These are phyloP conservation scores for Ctenochaetus hawaiiensis DNA, from an alignment of 2,797 vertebrate species.

Conservation along the genomic window DNA sequence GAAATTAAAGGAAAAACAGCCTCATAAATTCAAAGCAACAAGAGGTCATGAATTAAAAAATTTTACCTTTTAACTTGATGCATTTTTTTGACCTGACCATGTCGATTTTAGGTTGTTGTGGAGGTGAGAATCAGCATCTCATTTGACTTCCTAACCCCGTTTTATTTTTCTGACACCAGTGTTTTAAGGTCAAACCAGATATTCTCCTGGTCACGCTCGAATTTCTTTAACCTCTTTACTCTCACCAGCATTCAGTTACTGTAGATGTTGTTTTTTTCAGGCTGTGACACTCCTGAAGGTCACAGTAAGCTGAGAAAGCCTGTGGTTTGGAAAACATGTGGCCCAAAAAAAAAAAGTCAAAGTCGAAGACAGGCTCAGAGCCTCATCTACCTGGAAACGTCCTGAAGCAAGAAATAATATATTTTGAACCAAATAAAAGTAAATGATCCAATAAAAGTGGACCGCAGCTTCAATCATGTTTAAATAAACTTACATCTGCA, in stretches of 20 bases:
- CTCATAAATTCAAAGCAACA: too few species aligned
- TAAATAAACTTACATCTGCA: neutral
- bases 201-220: neutral
- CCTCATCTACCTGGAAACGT: neutral
- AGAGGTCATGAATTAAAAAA: too few species aligned
- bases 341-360: constrained; percentile 14
- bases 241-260: constrained; percentile 19
- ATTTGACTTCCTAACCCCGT: neutral
- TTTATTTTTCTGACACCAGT: neutral
- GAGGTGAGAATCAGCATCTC: neutral
- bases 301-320: constrained; percentile 42
- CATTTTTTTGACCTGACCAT: too few species aligned
- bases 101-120: neutral
- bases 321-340: constrained; percentile 45
- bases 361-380: neutral
- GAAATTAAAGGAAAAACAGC: neutral
- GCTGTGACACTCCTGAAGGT: constrained; percentile 39
- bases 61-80: too few species aligned
- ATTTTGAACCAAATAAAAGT: too few species aligned
- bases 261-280: constrained; percentile 17
- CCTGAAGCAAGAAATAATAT: neutral
- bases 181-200: constrained; percentile 17
- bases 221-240: constrained; percentile 18
- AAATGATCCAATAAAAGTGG: neutral
- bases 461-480: too few species aligned